phyloP scores from a whole-genome alignment of 30 jellyfish, hydroid and myxozoan genomes.

The Morbakka virulenta region DNA sequence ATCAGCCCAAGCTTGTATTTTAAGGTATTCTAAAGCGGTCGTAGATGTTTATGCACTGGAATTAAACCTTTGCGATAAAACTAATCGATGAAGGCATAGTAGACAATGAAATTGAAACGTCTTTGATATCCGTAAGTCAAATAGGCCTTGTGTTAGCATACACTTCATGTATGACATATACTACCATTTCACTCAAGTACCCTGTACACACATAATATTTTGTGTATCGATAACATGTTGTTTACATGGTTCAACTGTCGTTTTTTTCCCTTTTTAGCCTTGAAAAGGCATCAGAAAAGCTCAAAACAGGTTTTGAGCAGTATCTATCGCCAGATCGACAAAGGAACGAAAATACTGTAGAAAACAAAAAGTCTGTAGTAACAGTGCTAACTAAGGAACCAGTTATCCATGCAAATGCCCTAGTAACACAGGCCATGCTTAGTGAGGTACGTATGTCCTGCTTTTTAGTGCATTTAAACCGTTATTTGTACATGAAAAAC shows the following conservation, averaged over 20 bases:
- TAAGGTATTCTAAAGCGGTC: too few species aligned
- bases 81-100: too few species aligned
- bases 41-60: too few species aligned
- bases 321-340: conserved; percentile 88
- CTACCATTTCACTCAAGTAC: too few species aligned
- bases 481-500: background rate
- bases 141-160: too few species aligned
- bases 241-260: background rate
- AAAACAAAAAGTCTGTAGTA: conserved; percentile 60
- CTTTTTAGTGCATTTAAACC: background rate
- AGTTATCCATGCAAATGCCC: conserved; percentile 66
- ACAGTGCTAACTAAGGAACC: conserved; percentile 96
- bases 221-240: background rate
- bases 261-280: conserved; percentile 18
- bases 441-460: conserved; percentile 63
- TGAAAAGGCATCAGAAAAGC: conserved; percentile 84
- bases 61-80: too few species aligned
- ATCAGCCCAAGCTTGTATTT: too few species aligned
- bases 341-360: conserved; percentile 56
- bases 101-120: too few species aligned
- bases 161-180: too few species aligned
- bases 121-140: too few species aligned
- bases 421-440: conserved; percentile 50
- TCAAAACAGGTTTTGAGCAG: conserved; percentile 49
- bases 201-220: too few species aligned